Base-by-base conservation (phyloP, 2,888 invertebrate genomes). In the Caprella mutica region DNA sequence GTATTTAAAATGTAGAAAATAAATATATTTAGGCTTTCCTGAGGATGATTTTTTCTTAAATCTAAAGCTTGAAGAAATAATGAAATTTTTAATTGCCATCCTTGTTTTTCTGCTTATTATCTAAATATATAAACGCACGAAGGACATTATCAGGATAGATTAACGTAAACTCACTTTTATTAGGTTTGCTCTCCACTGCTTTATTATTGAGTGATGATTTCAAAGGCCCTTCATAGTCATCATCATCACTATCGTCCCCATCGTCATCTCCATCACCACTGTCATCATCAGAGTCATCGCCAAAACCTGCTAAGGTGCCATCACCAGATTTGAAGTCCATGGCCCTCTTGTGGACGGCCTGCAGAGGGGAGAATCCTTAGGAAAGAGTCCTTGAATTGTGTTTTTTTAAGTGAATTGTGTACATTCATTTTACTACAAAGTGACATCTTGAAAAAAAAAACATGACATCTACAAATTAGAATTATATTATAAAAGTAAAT, bases 221-320 rank as follows among this genome's bases (percentile, higher is more conserved):
- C 33, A 57, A 42, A 24, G 52, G 46, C 3, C 58, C 42, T 19
- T 55, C 55, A n/a, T 58, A 56, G 33, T 62, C 65, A n/a, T 65
- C 65, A 2, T 65, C 65, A 14, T 65, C 65, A 29, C 64, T 64
- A 24, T 65, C 65, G 24, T 65, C 61, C 12, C 57, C 59, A 39
- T 65, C 65, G 17, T 61, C 61, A 19, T 57, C 59, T 39, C 59
- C 65, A 23, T 59, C 62, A 17, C 56, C 64, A 6, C 60, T 61
- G 14, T 51, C 44, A 27, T 62, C 61, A n/a, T 62, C 61, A 9
- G 59, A 51, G 29, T 63, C 63, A 17, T 60, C 56, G 35, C 33
- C 55, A n/a, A 53, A 39, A 23, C 44, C 39, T n/a, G 54, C 48
- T 29, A 42, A 39, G 27, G 51, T 24, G 12, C 59, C 44, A 9